phyloP scores from a whole-genome alignment of 2,797 vertebrate genomes.

The Nannoperca obscura region DNA sequence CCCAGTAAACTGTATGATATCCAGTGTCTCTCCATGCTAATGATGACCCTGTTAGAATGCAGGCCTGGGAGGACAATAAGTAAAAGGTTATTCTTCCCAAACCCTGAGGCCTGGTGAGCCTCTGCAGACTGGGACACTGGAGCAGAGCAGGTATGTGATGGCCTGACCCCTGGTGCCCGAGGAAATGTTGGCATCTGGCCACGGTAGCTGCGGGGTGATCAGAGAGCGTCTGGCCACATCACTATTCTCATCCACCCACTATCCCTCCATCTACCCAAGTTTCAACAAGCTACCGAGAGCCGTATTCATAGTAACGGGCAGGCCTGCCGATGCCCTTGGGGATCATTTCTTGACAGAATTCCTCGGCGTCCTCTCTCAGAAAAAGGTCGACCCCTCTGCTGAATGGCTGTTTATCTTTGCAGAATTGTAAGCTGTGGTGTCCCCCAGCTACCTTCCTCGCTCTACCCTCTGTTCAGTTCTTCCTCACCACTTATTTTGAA shows the following conservation, averaged over 20 bases:
- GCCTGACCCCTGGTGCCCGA: constrained; percentile 54
- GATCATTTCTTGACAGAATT: constrained; percentile 82
- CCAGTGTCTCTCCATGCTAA: constrained; percentile 13
- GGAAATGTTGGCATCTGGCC: constrained; percentile 63
- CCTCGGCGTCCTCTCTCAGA: constrained; percentile 71
- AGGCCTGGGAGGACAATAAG: constrained; percentile 23
- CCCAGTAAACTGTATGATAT: constrained; percentile 15
- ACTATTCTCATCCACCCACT: constrained; percentile 73
- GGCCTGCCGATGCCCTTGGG: constrained; percentile 79
- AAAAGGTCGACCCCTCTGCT: constrained; percentile 76
- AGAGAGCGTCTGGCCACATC: constrained; percentile 59
- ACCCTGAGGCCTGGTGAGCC: constrained; percentile 34
- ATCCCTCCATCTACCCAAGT: constrained; percentile 61
- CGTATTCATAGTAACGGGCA: constrained; percentile 83
- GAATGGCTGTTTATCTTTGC: constrained; percentile 78
- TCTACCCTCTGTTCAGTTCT: constrained; percentile 39
- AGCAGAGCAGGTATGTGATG: constrained; percentile 49
- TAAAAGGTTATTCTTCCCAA: constrained; percentile 63
- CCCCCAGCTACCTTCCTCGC: constrained; percentile 50
- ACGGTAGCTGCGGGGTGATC: constrained; percentile 47
- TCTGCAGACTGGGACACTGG: constrained; percentile 17
- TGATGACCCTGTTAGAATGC: constrained; percentile 35
- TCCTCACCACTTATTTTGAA: constrained; percentile 37
- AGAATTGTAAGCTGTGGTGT: constrained; percentile 52
- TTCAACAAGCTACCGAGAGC: constrained; percentile 47